These are phyloP conservation scores for Hyphantria cunea DNA, from an alignment of 1,140 invertebrate genomes.

Conservation along the genomic window DNA sequence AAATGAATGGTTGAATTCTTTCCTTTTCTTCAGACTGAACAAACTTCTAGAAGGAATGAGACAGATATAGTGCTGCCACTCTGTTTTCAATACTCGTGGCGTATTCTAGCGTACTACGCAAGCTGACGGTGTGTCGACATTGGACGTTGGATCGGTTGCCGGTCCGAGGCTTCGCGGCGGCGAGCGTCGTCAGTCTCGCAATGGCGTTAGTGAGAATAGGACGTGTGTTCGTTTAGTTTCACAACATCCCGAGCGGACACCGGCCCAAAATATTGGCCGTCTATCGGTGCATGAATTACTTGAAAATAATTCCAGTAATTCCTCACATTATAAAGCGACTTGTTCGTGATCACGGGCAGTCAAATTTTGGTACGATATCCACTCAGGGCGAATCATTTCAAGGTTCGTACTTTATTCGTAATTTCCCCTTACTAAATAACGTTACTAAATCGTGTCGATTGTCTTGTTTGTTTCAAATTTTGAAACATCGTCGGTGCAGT, in stretches of 20 bases:
- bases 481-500: conserved; percentile 58
- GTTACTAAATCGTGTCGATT: conserved; percentile 72
- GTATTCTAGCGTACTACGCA: conserved; percentile 78
- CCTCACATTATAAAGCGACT: conserved; percentile 54
- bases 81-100: conserved; percentile 64
- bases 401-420: conserved; percentile 80
- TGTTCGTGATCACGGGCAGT: conserved; percentile 73
- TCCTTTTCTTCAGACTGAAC: conserved; percentile 48
- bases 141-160: conserved; percentile 77
- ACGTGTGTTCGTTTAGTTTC: conserved; percentile 78
- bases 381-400: conserved; percentile 80
- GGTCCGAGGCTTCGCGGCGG: conserved; percentile 69
- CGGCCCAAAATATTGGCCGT: conserved; percentile 82
- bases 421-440: conserved; percentile 76
- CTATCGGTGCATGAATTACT: conserved; percentile 77
- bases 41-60: conserved; percentile 48
- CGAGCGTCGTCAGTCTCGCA: conserved; percentile 75
- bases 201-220: conserved; percentile 77
- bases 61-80: conserved; percentile 39
- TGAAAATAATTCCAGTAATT: conserved; percentile 74
- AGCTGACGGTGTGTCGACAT: conserved; percentile 80
- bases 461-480: conserved; percentile 70
- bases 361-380: conserved; percentile 82
- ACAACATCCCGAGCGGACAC: conserved; percentile 80
- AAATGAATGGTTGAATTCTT: conserved; percentile 74